Percentiles rank a stretch among this genome's conserved stretches.
Conservation (phyloP, 2,888 invertebrate species). For the Ormia ochracea region DNA sequence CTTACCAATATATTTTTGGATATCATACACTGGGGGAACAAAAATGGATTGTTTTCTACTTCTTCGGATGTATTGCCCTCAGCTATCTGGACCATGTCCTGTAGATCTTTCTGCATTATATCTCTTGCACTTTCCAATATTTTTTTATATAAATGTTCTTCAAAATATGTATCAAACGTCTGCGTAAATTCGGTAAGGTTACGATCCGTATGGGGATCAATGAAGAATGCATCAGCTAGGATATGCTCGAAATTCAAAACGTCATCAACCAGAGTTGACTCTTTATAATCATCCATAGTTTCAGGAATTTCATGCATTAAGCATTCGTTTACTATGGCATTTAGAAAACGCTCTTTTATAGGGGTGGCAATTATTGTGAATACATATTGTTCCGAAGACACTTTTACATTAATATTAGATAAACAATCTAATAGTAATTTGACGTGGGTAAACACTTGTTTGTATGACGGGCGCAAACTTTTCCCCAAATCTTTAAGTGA, state of each 20-base stretch:
- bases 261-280: slow-evolving; percentile 81
- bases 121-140: slow-evolving; percentile 83
- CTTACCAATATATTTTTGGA: slow-evolving; percentile 77
- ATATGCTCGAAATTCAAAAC: slow-evolving; percentile 83
- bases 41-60: slow-evolving; percentile 70
- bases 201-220: slow-evolving; percentile 77
- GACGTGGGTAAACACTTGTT: slow-evolving; percentile 72
- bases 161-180: slow-evolving; percentile 86
- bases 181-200: slow-evolving; percentile 83
- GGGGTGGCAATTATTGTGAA: slow-evolving; percentile 79
- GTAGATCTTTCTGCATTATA: slow-evolving; percentile 89
- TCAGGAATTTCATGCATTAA: slow-evolving; percentile 86
- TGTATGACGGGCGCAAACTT: slow-evolving; percentile 74
- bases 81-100: slow-evolving; percentile 82
- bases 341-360: slow-evolving; percentile 80
- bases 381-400: slow-evolving; percentile 70
- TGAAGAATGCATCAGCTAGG: slow-evolving; percentile 80
- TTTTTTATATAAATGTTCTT: slow-evolving; percentile 85
- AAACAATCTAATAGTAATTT: slow-evolving; percentile 70
- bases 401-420: slow-evolving; percentile 71
- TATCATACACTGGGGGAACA: slow-evolving; percentile 76
- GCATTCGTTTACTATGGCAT: slow-evolving; percentile 84
- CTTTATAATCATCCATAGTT: slow-evolving; percentile 83
- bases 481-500: slow-evolving; percentile 64
- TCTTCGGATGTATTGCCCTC: slow-evolving; percentile 74